Evolutionary conservation across 2,113 vertebrate species (phyloP).

Genomic region (Anas platyrhynchos): DNA sequence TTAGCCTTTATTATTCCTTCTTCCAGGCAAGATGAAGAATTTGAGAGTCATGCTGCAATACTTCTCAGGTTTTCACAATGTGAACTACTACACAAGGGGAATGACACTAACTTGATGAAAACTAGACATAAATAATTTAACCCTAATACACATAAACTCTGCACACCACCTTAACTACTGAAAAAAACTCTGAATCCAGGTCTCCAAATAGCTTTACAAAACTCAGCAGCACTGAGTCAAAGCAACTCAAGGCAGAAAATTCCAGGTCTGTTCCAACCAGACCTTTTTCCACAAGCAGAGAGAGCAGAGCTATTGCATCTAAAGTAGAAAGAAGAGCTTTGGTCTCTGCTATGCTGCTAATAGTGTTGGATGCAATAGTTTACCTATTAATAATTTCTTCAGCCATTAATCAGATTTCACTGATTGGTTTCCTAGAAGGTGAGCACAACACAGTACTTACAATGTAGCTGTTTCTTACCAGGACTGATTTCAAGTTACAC

Average conservation of each 20-base stretch:
- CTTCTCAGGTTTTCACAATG: not conserved
- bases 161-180: not conserved
- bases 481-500: not conserved
- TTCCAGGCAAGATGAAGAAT: not conserved
- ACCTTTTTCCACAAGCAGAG: not conserved
- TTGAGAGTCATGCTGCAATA: not conserved
- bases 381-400: not conserved
- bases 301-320: not conserved
- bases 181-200: not conserved
- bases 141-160: not conserved
- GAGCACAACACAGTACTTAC: not conserved
- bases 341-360: constrained; percentile 1
- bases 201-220: not conserved
- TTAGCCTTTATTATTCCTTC: not conserved
- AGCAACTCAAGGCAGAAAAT: constrained; percentile 3
- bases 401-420: not conserved
- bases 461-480: not conserved
- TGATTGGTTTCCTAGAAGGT: not conserved
- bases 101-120: not conserved
- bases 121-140: not conserved
- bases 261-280: not conserved
- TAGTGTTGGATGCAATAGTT: not conserved
- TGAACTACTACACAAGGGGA: not conserved
- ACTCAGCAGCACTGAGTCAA: not conserved
- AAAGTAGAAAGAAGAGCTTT: constrained; percentile 24